phyloP scores from a whole-genome alignment of 1,140 invertebrate species.

The Saccostrea echinata region DNA sequence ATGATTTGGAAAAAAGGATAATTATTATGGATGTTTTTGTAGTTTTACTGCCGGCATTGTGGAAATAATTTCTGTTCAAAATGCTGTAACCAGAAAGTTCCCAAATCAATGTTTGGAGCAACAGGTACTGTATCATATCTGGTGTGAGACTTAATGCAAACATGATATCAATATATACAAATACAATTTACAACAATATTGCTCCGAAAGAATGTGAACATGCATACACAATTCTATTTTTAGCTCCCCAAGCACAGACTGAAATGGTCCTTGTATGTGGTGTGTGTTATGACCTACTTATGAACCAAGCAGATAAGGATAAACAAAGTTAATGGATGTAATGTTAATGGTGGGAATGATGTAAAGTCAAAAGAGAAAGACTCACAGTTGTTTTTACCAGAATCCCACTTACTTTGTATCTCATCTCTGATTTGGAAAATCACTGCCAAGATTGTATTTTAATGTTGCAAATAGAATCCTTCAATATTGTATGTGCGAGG shows the following conservation, averaged over 20 bases:
- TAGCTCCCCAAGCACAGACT: conserved; percentile 75
- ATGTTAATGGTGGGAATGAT: background rate
- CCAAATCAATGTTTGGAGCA: conserved; percentile 74
- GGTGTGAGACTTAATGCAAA: background rate
- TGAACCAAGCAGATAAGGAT: conserved; percentile 60
- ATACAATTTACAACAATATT: too few species aligned
- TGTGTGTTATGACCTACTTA: conserved; percentile 68
- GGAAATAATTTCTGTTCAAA: conserved; percentile 76
- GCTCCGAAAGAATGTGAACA: too few species aligned
- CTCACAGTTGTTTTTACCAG: background rate
- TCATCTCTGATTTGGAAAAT: conserved; percentile 5
- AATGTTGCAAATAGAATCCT: background rate
- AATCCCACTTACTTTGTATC: background rate
- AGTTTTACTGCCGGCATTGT: conserved; percentile 76
- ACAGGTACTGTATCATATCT: conserved; percentile 66
- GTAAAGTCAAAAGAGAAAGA: background rate
- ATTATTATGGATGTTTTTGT: conserved; percentile 47
- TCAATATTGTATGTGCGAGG: background rate
- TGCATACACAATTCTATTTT: conserved; percentile 41
- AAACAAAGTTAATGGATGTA: conserved; percentile 45
- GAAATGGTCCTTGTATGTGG: conserved; percentile 75
- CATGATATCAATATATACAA: too few species aligned
- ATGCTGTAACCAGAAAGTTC: conserved; percentile 75
- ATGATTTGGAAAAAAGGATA: background rate
- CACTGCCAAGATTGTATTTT: conserved; percentile 29